Evolutionary conservation across 2,113 vertebrate species (phyloP), one percentile per base, ranked within the genome.

Genomic region (Hirundichthys speculiger): DNA sequence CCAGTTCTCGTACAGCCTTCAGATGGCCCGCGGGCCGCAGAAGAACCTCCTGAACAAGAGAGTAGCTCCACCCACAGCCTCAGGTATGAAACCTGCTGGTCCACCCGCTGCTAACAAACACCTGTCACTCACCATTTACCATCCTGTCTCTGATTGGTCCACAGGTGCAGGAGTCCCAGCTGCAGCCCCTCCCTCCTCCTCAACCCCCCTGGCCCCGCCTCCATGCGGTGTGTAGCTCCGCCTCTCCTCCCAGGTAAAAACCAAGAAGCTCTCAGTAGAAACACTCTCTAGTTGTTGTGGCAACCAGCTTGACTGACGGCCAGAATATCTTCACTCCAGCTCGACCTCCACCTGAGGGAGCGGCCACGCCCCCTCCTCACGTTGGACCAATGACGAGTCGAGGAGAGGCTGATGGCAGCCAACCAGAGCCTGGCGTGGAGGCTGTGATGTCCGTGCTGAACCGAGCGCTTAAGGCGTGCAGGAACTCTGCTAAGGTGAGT

Each of bases 1-100:
- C 0, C 96, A 97, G 85, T 94, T 98, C 64, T 98, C 96, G 0
- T 97, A 98, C 0, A 93, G 94, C 53, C 88, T 95, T 41, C 96
- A 98, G 88, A 90, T 79, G 64, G 77, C 87, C 7, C 79, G 51
- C 0, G 92, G 90, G n/a, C 78, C 88, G 2, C 93, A 87, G 65
- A 92, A 83, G 42, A 89, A 84, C 11, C 72, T 77, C 0, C 91
- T 96, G 30, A 94, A 91, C 34, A 94, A 91, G 69, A 92, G 95
- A 65, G 90, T 92, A 0, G 85, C 91, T 4, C 89, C 92, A 1
- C 69, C 86, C 3, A 47, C 69, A 4, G 65, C 60, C 6, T 39
- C 76, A 65, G 82, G 86, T 84, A 30, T 30, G 34, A 4, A 11
- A 41, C 5, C 57, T 25, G 21, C 25, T 38, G 38, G 34, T 34